A percentile compares a stretch with the other conserved stretches of the same genome.
Conservation (phyloP, 2,797 vertebrate species). For the Mareca strepera region DNA sequence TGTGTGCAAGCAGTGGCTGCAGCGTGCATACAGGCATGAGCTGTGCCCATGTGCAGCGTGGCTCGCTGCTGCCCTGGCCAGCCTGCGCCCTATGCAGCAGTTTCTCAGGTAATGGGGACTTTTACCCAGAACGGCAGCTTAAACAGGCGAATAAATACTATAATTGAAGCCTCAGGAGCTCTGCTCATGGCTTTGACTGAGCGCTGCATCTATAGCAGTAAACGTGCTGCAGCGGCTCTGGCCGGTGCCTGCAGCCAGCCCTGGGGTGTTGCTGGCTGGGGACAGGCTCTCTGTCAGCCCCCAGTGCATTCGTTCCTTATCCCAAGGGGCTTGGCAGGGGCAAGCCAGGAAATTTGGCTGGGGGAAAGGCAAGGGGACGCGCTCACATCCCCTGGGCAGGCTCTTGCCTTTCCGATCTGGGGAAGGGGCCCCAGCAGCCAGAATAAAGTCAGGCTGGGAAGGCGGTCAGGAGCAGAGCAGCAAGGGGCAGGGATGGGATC, state of each 20-base stretch:
- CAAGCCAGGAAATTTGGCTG: background rate
- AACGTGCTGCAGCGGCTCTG: background rate
- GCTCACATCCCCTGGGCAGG: background rate
- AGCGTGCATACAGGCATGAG: background rate
- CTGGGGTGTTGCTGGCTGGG: background rate
- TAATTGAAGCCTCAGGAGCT: background rate
- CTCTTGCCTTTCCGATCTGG: background rate
- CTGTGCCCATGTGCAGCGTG: background rate
- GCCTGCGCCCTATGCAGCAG: background rate
- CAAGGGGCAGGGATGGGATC: background rate
- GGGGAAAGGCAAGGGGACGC: background rate
- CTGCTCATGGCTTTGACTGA: background rate
- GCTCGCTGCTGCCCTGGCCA: background rate
- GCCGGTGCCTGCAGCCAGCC: background rate
- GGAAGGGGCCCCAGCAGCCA: background rate
- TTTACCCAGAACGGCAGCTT: slow-evolving; percentile 34
- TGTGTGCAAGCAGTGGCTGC: background rate
- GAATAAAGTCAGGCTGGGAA: background rate
- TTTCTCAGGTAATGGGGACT: slow-evolving; percentile 61
- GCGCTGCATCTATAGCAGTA: background rate
- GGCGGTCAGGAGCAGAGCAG: background rate
- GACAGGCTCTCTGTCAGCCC: background rate
- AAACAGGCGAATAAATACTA: slow-evolving; percentile 33
- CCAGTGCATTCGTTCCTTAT: background rate
- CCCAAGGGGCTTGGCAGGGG: background rate